Evolutionary conservation across 2,113 vertebrate genomes (phyloP), one percentile per base, ranked within the genome.

Genomic region (Hypomesus transpacificus): DNA sequence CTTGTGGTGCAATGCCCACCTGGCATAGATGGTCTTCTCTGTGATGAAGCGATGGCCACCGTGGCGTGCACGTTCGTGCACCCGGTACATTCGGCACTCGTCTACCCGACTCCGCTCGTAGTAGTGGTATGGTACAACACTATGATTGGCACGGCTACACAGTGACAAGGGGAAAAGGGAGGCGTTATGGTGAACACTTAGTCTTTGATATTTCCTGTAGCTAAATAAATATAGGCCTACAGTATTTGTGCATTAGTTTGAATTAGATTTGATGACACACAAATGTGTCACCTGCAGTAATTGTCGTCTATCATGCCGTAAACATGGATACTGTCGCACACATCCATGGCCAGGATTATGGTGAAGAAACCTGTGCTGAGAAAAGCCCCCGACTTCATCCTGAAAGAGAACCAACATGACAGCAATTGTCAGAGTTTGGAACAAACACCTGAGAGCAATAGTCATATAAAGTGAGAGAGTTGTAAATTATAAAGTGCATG

Each of bases 341-440:
- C 80, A 50, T 98, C 96, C 82, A 96, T 90, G 3, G 95, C 94
- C 53, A 98, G 87, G 73, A 96, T 94, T 94, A 98, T 96, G 4
- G 96, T 95, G 89, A 99, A 99, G 92, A 97, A 99, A 53, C 97
- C 97, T 0, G 97, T 98, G 84, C 97, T 99, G 78, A 99, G 94
- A 80, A 93, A 99, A 0, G 97, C 93, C 16, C 97, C 96, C 0
- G 96, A 97, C 73, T 95, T 93, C 83, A 94, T 87, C 88, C 96
- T 99, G 89, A 61, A 31, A 18, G 54, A 78, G 14, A 85, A 3
- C 80, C 8, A 81, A 20, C 20, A 1, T 20, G 57, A 13, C 39
- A 46, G 39, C 39, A 46, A 46, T 13, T 11, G 39, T 46, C 39
- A 46, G 39, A 46, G 8, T 46, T 46, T 46, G 39, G 39, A 13